Conservation (phyloP, 2,797 vertebrate species). For the Ctenochaetus hawaiiensis region DNA sequence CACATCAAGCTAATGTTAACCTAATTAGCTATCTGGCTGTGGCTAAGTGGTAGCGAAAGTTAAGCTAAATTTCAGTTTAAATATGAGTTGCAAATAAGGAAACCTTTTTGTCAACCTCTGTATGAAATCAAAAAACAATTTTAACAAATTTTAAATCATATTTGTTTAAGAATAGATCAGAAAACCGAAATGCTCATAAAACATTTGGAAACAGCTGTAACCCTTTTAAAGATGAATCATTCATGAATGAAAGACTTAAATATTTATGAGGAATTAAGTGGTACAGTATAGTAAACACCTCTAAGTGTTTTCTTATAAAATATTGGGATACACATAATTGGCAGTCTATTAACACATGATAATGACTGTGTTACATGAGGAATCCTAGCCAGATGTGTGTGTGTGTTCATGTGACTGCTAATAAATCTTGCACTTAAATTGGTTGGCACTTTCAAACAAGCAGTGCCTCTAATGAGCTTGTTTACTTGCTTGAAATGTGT, state of each 20-base stretch:
- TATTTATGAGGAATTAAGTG: slow-evolving; percentile 43
- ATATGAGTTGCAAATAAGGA: too few relatives aligned
- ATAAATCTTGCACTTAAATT: slow-evolving; percentile 54
- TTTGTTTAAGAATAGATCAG: background rate
- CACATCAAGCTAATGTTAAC: too few relatives aligned
- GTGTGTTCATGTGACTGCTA: slow-evolving; percentile 49
- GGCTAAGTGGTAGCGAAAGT: too few relatives aligned
- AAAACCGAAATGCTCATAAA: background rate
- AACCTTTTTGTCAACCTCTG: too few relatives aligned
- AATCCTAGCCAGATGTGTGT: slow-evolving; percentile 57
- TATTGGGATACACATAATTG: slow-evolving; percentile 18
- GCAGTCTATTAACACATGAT: slow-evolving; percentile 39
- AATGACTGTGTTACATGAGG: slow-evolving; percentile 20
- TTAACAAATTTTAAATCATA: background rate
- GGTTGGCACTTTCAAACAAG: slow-evolving; percentile 68
- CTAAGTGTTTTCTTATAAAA: slow-evolving; percentile 37
- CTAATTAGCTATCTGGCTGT: too few relatives aligned
- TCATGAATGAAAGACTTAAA: slow-evolving; percentile 29
- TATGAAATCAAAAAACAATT: too few relatives aligned
- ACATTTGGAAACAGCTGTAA: background rate
- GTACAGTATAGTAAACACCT: slow-evolving; percentile 33
- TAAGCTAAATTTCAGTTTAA: too few relatives aligned
- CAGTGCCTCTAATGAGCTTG: slow-evolving; percentile 74
- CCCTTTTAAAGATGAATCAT: background rate
- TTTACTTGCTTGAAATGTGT: slow-evolving; percentile 68